Conservation (phyloP, 2,797 vertebrate genomes). For the Babyrousa celebensis region DNA sequence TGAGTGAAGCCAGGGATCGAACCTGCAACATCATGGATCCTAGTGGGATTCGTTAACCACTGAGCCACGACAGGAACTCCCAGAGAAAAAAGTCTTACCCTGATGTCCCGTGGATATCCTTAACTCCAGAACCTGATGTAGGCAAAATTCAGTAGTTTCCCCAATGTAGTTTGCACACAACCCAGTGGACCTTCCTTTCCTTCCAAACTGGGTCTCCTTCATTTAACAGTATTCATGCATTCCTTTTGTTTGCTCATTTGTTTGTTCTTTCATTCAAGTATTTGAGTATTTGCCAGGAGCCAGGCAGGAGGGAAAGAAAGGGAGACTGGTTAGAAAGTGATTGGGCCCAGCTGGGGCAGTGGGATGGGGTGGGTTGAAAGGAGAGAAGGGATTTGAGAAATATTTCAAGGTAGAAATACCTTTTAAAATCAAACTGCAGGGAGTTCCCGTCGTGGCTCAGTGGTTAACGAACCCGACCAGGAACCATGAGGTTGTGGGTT, state of each 20-base stretch:
- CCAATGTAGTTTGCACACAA: not conserved
- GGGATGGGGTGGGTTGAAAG: not conserved
- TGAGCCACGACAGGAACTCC: too few relatives aligned
- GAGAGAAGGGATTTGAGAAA: not conserved
- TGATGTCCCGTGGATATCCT: not conserved
- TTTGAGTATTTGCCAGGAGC: conserved; percentile 1
- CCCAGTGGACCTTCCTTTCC: not conserved
- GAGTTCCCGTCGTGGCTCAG: too few relatives aligned
- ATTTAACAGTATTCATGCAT: not conserved
- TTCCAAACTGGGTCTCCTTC: conserved; percentile 16
- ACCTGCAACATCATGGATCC: too few relatives aligned
- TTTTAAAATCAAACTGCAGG: not conserved
- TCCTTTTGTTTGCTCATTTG: not conserved
- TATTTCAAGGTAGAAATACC: conserved; percentile 37
- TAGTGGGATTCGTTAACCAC: too few relatives aligned
- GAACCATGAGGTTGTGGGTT: too few relatives aligned
- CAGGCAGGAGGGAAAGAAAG: not conserved
- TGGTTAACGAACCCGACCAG: too few relatives aligned
- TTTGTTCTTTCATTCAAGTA: not conserved
- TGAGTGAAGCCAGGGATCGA: too few relatives aligned
- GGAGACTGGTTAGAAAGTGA: not conserved
- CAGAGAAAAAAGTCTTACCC: not conserved
- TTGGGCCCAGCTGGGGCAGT: not conserved
- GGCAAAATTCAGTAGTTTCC: conserved; percentile 26
- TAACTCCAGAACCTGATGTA: not conserved